Conservation (phyloP, 2,797 vertebrate genomes). For the Pipistrellus pipistrellus region DNA sequence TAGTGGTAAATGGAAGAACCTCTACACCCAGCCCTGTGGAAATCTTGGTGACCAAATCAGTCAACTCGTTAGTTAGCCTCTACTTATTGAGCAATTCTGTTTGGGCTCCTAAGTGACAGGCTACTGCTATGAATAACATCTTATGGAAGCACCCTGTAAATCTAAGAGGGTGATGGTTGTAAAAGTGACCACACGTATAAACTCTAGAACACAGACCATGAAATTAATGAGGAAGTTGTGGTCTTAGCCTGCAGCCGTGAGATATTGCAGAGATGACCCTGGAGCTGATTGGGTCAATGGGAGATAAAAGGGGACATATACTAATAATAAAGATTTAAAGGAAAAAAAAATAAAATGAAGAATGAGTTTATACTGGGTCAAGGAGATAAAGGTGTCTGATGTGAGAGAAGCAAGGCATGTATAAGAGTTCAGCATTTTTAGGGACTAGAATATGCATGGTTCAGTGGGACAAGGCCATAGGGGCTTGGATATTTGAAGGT, state of each 20-base stretch:
- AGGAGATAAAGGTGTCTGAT: background rate
- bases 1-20: background rate
- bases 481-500: background rate
- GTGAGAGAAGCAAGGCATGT: background rate
- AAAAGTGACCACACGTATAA: background rate
- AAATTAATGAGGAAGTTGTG: background rate
- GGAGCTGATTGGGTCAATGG: background rate
- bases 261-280: background rate
- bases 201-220: background rate
- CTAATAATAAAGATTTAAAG: no score
- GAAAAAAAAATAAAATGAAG: background rate
- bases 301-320: no score
- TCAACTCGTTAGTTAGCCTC: background rate
- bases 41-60: background rate
- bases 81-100: slow-evolving; percentile 14
- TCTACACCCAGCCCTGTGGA: background rate
- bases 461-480: background rate
- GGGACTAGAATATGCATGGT: background rate
- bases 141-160: background rate
- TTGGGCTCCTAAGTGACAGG: background rate
- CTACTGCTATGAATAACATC: background rate
- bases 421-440: background rate
- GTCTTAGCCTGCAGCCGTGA: background rate
- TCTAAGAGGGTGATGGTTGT: background rate
- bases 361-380: background rate